Evolutionary conservation across 2,113 vertebrate species (phyloP), one percentile per base, ranked within the genome.

Genomic region (Ctenomys sociabilis): DNA sequence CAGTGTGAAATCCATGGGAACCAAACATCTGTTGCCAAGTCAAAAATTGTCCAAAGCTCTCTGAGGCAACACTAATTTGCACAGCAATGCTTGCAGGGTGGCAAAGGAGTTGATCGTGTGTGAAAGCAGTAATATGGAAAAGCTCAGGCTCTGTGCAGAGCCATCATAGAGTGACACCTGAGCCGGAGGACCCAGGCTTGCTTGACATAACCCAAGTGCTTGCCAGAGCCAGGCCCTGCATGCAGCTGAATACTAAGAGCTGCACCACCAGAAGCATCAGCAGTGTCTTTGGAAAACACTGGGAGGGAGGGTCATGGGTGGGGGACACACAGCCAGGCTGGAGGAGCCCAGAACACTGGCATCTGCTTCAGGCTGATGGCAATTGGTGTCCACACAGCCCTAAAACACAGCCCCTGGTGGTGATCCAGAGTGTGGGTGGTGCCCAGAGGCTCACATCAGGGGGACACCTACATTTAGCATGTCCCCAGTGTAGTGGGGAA

Each of bases 391-490:
- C 88, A 96, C 93, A 93, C 96, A n/a, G 2, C 87, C 17, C 45
- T 61, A 91, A 19, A 2, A 52, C 30, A 52, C 0, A 80, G 94
- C 89, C 96, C 93, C 97, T 93, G 96, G 61, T 78, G 97, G 96
- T 91, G 72, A 95, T 83, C 97, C 96, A 97, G 78, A 93, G 96
- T 95, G 96, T 0, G 59, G 83, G 97, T 96, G 92, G 95, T 96
- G 93, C 94, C 96, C 97, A 70, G 97, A 97, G 98, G 98, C 98
- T 97, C 97, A 98, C 98, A 98, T 98, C 97, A 49, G 43, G 98
- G 98, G 96, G 98, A 99, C 99, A 99, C 99, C 98, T 99, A 99
- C 99, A 99, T 99, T 99, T 99, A 98, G n/a, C n/a, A n/a, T n/a
- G n/a, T n/a, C 98, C 98, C 98, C 99, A 99, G 98, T 99, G 97